These are phyloP conservation scores for Astatotilapia flaviijosephi DNA, from an alignment of 2,113 vertebrate species.

Conservation along the genomic window DNA sequence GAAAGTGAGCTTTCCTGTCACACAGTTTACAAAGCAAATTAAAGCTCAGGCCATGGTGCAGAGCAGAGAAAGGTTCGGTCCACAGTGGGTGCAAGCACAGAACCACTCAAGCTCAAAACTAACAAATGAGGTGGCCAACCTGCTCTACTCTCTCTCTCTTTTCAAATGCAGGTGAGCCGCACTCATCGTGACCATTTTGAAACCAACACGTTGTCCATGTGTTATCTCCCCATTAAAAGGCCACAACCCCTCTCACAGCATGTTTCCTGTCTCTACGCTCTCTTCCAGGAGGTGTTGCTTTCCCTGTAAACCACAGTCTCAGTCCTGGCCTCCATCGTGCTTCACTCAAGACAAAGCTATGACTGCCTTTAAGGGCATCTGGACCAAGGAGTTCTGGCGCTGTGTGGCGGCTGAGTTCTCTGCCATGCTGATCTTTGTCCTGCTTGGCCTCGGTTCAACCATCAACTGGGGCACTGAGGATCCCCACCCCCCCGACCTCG, in stretches of 20 bases:
- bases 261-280: background rate
- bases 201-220: accelerated
- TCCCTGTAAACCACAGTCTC: background rate
- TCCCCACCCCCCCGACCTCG: constrained; percentile 78
- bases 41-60: background rate
- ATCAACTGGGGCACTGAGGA: constrained; percentile 85
- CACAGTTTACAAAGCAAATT: background rate
- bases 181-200: background rate
- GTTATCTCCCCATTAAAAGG: background rate
- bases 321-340: background rate
- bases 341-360: constrained; percentile 71
- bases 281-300: constrained; percentile 75
- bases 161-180: background rate
- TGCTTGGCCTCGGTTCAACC: constrained; percentile 89
- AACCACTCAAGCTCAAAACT: background rate
- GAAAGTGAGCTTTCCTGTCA: background rate
- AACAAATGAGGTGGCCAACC: background rate
- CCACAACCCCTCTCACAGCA: accelerated
- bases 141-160: accelerated
- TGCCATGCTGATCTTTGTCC: constrained; percentile 89
- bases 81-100: background rate
- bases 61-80: background rate
- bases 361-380: constrained; percentile 91
- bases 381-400: constrained; percentile 96
- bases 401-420: constrained; percentile 83